Conservation (phyloP, 2,113 vertebrate genomes). For the Indicator maculatus region DNA sequence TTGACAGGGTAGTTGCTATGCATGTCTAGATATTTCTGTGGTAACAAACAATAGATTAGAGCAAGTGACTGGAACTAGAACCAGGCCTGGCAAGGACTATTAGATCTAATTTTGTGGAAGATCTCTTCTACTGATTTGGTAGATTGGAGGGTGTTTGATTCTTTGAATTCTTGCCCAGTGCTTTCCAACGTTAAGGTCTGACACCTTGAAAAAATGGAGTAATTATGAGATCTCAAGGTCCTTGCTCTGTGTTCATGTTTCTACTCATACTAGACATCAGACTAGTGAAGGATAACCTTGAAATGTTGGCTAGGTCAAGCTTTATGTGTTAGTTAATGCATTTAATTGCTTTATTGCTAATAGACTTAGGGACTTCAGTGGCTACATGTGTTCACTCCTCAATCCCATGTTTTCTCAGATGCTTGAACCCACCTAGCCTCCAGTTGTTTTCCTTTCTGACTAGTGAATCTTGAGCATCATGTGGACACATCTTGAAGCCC, state of each 20-base stretch:
- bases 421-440: neutral
- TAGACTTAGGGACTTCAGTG: neutral
- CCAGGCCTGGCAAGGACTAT: neutral
- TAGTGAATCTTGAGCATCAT: accelerated
- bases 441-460: neutral
- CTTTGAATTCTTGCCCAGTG: neutral
- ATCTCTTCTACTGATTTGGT: neutral
- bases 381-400: neutral
- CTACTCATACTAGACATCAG: neutral
- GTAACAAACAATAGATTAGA: neutral
- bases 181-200: neutral
- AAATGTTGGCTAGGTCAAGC: neutral
- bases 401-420: neutral
- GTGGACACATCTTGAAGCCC: neutral
- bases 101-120: neutral
- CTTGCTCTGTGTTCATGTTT: neutral
- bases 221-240: neutral
- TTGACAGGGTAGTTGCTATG: neutral
- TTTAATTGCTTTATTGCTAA: neutral
- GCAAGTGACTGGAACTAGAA: neutral
- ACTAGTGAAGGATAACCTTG: neutral
- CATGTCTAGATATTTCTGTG: neutral
- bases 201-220: neutral
- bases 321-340: neutral
- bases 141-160: neutral